phyloP scores from a whole-genome alignment of 2,888 invertebrate species.

The Coenonympha glycerion region DNA sequence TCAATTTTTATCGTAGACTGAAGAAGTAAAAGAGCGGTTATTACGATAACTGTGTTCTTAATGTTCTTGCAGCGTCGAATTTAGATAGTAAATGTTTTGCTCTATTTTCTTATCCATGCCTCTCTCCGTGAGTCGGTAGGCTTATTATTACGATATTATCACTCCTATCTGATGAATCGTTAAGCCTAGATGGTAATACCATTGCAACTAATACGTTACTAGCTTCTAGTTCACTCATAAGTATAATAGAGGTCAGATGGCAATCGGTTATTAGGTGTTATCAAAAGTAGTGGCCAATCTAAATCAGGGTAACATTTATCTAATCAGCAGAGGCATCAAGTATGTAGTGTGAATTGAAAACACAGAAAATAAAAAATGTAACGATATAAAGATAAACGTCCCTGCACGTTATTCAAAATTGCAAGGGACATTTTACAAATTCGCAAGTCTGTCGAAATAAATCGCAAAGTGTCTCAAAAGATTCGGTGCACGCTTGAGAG shows the following conservation, averaged over 20 bases:
- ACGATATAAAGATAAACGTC: no score
- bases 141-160: neutral
- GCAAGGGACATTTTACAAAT: neutral
- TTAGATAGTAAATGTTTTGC: neutral
- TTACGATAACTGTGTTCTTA: no score
- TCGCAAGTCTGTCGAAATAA: neutral
- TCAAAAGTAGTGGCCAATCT: neutral
- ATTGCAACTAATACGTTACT: neutral
- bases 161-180: neutral
- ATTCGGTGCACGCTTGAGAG: neutral
- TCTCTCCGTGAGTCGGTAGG: neutral
- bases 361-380: no score
- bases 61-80: no score
- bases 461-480: neutral
- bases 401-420: neutral
- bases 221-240: slow-evolving; percentile 5
- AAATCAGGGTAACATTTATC: neutral
- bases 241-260: neutral
- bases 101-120: neutral
- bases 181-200: neutral
- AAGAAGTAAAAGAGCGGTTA: no score
- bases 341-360: no score
- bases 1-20: no score
- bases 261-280: neutral
- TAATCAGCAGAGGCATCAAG: neutral